Conservation (phyloP, 2,888 invertebrate genomes). For the Eumacrocentrus americanus region DNA sequence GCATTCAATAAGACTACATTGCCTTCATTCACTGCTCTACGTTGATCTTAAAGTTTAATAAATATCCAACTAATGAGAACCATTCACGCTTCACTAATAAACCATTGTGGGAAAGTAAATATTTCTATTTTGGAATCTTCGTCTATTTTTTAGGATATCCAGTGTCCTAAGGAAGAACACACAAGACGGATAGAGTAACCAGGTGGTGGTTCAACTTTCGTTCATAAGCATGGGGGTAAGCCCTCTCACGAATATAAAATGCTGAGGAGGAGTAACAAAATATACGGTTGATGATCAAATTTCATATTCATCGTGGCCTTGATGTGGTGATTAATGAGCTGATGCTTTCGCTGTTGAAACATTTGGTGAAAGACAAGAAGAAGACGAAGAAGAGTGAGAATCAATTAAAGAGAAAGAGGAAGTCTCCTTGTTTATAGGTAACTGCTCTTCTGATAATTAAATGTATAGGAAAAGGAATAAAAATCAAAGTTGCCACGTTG, state of each 20-base stretch:
- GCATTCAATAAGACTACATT: background rate
- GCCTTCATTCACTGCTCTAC: background rate
- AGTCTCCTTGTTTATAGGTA: too few species aligned
- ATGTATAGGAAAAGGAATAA: too few species aligned
- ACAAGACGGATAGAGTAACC: slow-evolving; percentile 11
- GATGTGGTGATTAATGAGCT: background rate
- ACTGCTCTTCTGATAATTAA: too few species aligned
- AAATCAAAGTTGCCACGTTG: too few species aligned
- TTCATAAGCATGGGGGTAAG: slow-evolving; percentile 1
- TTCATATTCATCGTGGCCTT: background rate
- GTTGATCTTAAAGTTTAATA: too few species aligned
- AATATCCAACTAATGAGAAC: too few species aligned
- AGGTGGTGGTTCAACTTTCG: slow-evolving; percentile 18
- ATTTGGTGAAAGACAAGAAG: too few species aligned
- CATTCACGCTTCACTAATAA: too few species aligned
- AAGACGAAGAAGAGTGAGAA: too few species aligned
- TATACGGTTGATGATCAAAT: slow-evolving; percentile 1
- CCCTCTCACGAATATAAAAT: slow-evolving; percentile 13
- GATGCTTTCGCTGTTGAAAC: too few species aligned
- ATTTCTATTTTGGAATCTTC: background rate
- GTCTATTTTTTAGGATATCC: background rate
- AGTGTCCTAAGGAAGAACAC: background rate
- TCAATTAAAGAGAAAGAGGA: too few species aligned
- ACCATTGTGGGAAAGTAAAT: background rate
- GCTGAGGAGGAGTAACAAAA: background rate